Evolutionary conservation across 2,888 invertebrate genomes (phyloP), one percentile per base, ranked within the genome.

Genomic region (Hofmannophila pseudospretella): DNA sequence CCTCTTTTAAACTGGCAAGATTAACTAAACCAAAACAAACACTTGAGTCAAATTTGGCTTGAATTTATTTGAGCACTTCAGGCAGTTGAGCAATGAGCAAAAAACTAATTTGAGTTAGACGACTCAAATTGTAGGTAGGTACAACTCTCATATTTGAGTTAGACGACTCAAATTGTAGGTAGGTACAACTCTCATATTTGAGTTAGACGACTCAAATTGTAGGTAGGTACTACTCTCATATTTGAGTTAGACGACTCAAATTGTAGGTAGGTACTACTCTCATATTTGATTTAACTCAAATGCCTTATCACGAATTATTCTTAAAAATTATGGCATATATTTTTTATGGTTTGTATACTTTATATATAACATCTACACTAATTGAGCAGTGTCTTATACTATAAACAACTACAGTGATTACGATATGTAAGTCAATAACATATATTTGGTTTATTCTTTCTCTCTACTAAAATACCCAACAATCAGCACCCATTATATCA

Each of bases 361-460:
- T 44, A 56, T 53, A 51, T 41, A 48, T 44, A n/a, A n/a, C n/a
- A n/a, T n/a, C n/a, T 41, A 39, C 29, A 54, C 61, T 74, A 75
- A 58, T 70, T 69, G 70, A 70, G 72, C 68, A 62, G 66, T 53
- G 49, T 57, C 58, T 58, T 65, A 65, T 38, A 43, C 23, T 48
- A 49, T 55, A 62, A 46, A 47, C 57, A 66, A 65, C 47, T 52
- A 67, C 66, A 65, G 43, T 50, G 52, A 62, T 47, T 55, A 49
- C n/a, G n/a, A 59, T 54, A 51, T 58, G 63, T 60, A 51, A 45
- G 32, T 32, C 13, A 53, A 52, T 62, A 67, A 60, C 51, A 67
- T 68, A 68, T 76, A 76, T 82, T 81, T 81, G 82, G 82, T 77
- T 73, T 73, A 68, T 67, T 69, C 63, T 73, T 73, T 68, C 66